Conservation (phyloP, 2,113 vertebrate species). For the Eulacestoma nigropectus region DNA sequence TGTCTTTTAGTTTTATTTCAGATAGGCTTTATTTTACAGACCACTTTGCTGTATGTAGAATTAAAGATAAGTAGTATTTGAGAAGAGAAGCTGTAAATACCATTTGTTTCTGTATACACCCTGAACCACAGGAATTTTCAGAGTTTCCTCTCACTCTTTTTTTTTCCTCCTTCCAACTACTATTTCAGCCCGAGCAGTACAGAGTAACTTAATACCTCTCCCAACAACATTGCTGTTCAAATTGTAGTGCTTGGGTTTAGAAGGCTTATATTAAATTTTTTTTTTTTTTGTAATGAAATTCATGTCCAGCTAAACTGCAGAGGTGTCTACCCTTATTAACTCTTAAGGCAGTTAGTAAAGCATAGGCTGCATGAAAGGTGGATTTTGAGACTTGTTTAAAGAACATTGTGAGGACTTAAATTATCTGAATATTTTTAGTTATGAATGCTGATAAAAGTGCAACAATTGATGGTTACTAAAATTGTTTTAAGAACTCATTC, state of each 20-base stretch:
- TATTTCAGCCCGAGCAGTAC: conserved; percentile 3
- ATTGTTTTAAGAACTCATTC: not conserved
- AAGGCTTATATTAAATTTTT: not conserved
- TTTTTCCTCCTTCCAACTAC: conserved; percentile 1
- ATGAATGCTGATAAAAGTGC: not conserved
- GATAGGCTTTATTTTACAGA: not conserved
- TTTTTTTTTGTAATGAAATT: not conserved
- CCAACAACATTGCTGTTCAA: conserved; percentile 46
- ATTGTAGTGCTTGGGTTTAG: conserved; percentile 40
- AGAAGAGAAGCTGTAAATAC: conserved; percentile 53
- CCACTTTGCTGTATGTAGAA: not conserved
- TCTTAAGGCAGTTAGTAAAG: not conserved
- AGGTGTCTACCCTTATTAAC: not conserved
- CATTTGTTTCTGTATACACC: conserved; percentile 63
- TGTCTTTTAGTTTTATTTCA: not conserved
- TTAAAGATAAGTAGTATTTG: conserved; percentile 41
- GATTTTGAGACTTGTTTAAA: not conserved
- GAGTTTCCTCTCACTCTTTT: conserved; percentile 45
- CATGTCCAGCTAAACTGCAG: not conserved
- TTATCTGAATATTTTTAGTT: not conserved
- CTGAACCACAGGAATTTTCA: conserved; percentile 71
- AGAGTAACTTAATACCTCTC: conserved; percentile 48
- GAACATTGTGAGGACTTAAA: not conserved
- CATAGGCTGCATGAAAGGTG: not conserved
- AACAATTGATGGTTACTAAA: not conserved